phyloP scores from a whole-genome alignment of 1,140 invertebrate genomes.

The Eumaeus atala region DNA sequence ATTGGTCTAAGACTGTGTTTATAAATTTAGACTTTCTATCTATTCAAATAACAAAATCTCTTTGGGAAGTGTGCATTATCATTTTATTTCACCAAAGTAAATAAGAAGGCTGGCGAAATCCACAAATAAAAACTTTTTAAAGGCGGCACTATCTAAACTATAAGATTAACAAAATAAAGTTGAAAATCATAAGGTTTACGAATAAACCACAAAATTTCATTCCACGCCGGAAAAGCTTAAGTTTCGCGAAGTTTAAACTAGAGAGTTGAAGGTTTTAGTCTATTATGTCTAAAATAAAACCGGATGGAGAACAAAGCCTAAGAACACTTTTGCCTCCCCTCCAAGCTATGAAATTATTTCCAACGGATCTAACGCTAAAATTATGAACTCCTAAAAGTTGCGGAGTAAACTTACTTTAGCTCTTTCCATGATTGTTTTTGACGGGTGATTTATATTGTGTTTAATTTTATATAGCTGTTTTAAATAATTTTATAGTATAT shows the following conservation, averaged over 20 bases:
- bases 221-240: slow-evolving; percentile 12
- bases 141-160: not conserved
- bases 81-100: no score
- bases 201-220: slow-evolving; percentile 8
- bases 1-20: no score
- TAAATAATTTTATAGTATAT: no score
- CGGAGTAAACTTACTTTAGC: no score
- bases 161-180: slow-evolving; percentile 8
- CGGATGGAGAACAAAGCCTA: slow-evolving; percentile 10
- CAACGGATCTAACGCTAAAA: no score
- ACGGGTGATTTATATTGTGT: no score
- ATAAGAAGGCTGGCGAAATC: not conserved
- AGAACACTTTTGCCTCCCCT: not conserved
- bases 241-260: slow-evolving; percentile 8
- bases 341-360: not conserved
- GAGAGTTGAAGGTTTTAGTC: slow-evolving; percentile 9
- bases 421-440: no score
- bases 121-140: slow-evolving; percentile 3
- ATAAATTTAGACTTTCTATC: no score
- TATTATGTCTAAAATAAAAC: slow-evolving; percentile 1
- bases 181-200: slow-evolving; percentile 10
- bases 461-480: no score
- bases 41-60: no score
- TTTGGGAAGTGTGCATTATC: no score
- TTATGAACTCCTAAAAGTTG: no score